phyloP scores from a whole-genome alignment of 2,797 vertebrate species.

The Alcedo quadribrachys region DNA sequence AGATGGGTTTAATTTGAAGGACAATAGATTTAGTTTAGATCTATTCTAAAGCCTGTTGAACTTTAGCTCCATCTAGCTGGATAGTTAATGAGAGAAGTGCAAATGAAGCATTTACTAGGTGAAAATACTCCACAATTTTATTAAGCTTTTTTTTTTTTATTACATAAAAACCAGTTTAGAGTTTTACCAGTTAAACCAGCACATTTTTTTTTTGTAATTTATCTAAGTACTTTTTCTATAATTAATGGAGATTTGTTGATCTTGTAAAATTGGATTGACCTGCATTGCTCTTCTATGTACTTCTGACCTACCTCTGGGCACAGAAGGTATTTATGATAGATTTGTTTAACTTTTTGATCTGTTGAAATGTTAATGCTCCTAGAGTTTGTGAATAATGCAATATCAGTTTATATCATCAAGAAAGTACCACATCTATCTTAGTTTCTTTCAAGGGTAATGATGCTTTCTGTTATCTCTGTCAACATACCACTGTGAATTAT shows the following conservation, averaged over 20 bases:
- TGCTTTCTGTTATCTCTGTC: background rate
- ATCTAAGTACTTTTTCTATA: background rate
- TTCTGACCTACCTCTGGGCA: background rate
- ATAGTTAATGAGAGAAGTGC: background rate
- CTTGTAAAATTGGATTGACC: background rate
- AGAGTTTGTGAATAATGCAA: background rate
- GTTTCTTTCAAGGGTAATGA: constrained; percentile 7
- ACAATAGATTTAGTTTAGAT: background rate
- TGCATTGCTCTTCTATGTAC: background rate
- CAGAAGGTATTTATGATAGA: background rate
- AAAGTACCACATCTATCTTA: background rate
- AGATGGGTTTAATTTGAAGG: too few species aligned
- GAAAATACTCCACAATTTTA: background rate
- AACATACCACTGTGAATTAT: background rate
- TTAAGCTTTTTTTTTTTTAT: background rate
- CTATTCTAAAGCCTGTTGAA: background rate
- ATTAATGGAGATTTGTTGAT: background rate
- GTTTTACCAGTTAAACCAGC: background rate
- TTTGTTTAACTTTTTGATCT: constrained; percentile 22
- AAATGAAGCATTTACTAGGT: background rate
- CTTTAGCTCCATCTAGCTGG: background rate
- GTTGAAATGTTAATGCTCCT: background rate
- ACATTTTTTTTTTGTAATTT: background rate
- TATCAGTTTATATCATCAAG: background rate
- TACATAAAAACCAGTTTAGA: background rate